phyloP scores from a whole-genome alignment of 2,797 vertebrate genomes.

The Crocidura indochinensis region DNA sequence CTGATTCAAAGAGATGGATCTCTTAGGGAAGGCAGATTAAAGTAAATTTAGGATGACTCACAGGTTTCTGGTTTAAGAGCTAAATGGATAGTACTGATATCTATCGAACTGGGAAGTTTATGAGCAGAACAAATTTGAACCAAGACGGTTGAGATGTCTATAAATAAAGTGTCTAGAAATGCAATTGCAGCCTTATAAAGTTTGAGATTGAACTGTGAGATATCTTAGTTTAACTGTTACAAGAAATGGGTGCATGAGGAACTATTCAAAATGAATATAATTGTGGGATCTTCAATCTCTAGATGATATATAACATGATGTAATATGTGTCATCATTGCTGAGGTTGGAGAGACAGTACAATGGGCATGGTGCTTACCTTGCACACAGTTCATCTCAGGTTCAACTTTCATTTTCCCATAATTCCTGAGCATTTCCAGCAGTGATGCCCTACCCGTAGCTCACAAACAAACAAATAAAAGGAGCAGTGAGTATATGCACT shows the following conservation, averaged over 20 bases:
- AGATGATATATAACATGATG: background rate
- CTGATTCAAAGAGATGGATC: background rate
- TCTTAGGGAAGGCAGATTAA: background rate
- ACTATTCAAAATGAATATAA: background rate
- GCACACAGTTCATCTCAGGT: too few relatives aligned
- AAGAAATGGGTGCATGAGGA: background rate
- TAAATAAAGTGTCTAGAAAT: background rate
- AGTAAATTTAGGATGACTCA: background rate
- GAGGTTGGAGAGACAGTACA: too few relatives aligned
- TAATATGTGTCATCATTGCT: background rate
- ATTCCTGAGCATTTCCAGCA: too few relatives aligned
- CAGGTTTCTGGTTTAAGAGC: background rate
- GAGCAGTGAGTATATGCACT: too few relatives aligned
- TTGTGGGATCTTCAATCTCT: background rate
- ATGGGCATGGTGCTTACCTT: too few relatives aligned
- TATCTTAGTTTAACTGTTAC: background rate
- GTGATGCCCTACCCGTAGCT: too few relatives aligned
- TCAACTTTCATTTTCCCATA: too few relatives aligned
- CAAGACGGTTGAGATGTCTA: background rate
- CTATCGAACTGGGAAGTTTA: background rate
- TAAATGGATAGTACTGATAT: background rate
- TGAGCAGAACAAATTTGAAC: conserved; percentile 1
- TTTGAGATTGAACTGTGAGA: background rate
- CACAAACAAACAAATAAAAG: too few relatives aligned
- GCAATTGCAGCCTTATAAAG: background rate